Percentiles rank a stretch among this genome's conserved stretches.
Evolutionary conservation across 2,888 invertebrate species (phyloP).

Genomic region (Andrena marginata): DNA sequence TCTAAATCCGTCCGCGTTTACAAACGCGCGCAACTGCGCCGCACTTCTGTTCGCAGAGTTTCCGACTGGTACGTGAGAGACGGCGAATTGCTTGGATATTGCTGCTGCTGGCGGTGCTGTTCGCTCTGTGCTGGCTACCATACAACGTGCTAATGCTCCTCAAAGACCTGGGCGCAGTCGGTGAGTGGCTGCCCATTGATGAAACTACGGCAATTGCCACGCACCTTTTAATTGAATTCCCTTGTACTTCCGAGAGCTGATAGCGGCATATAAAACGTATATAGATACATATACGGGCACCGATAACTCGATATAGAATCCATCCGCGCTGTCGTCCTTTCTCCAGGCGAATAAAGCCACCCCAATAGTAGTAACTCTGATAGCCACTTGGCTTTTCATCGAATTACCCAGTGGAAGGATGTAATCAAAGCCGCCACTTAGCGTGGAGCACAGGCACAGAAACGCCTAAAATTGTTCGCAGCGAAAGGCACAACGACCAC

Average conservation of each 20-base stretch:
- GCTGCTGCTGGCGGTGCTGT: slow-evolving; percentile 90
- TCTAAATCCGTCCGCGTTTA: slow-evolving; percentile 28
- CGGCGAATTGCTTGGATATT: slow-evolving; percentile 92
- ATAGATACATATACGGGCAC: neutral
- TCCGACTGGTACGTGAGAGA: slow-evolving; percentile 89
- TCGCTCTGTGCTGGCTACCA: slow-evolving; percentile 92
- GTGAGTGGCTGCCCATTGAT: slow-evolving; percentile 68
- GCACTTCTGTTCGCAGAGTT: slow-evolving; percentile 85
- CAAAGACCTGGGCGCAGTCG: slow-evolving; percentile 87
- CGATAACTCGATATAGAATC: neutral
- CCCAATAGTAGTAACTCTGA: neutral
- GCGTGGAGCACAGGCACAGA: slow-evolving; percentile 1
- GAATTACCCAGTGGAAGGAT: neutral
- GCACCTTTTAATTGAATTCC: slow-evolving; percentile 34
- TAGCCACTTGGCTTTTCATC: neutral
- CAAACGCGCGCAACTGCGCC: neutral
- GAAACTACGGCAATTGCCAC: neutral
- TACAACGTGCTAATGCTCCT: slow-evolving; percentile 90
- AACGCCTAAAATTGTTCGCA: slow-evolving; percentile 61
- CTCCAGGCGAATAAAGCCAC: neutral
- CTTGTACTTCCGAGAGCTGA: neutral
- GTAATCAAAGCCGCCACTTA: too few species aligned
- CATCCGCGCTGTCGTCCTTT: neutral
- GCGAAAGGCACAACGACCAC: slow-evolving; percentile 79
- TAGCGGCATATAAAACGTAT: neutral